phyloP scores from a whole-genome alignment of 2,113 vertebrate species.

The Sceloporus undulatus region DNA sequence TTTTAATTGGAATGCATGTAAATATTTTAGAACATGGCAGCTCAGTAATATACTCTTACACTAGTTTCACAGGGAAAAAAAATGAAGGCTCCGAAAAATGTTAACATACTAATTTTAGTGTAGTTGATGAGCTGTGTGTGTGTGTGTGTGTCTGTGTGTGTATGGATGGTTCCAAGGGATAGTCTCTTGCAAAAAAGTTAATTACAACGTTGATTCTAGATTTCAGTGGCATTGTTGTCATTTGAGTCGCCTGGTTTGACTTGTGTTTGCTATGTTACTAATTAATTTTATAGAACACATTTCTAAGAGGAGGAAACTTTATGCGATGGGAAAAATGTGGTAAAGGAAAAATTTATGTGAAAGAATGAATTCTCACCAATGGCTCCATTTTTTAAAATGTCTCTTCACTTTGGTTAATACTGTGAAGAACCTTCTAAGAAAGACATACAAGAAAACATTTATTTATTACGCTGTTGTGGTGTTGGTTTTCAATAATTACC shows the following conservation, averaged over 20 bases:
- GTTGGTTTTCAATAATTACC: neutral
- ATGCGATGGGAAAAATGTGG: neutral
- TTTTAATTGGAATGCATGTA: neutral
- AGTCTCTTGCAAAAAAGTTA: neutral
- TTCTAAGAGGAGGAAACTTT: neutral
- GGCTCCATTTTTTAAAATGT: neutral
- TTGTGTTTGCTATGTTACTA: neutral
- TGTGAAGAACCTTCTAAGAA: neutral
- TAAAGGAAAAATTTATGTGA: neutral
- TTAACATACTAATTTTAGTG: neutral
- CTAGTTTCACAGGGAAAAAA: neutral
- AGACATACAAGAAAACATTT: neutral
- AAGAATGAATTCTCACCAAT: neutral
- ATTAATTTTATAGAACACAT: neutral
- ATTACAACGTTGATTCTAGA: neutral
- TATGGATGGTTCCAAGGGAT: neutral
- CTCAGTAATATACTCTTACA: neutral
- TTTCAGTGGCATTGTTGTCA: neutral
- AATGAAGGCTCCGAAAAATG: neutral
- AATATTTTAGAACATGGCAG: neutral
- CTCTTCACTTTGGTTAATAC: neutral
- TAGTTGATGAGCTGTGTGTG: neutral
- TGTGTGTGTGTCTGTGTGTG: neutral
- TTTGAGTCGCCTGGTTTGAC: neutral
- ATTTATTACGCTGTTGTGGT: neutral